Evolutionary conservation across 2,113 vertebrate genomes (phyloP).

Genomic region (Notiomystis cincta): DNA sequence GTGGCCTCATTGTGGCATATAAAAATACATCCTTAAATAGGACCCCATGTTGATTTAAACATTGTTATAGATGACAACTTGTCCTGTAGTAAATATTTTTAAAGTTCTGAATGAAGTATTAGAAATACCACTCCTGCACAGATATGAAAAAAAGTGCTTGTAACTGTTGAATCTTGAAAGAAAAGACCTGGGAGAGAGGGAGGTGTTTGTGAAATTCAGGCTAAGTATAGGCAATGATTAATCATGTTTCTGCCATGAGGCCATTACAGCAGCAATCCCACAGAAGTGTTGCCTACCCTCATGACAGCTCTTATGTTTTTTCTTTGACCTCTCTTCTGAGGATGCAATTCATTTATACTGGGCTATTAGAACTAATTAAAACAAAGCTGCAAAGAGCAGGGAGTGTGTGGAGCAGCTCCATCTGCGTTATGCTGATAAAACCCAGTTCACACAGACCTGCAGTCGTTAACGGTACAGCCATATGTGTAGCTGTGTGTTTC

Average conservation of each 20-base stretch:
- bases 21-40: neutral
- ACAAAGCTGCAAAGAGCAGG: neutral
- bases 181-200: neutral
- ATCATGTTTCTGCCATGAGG: neutral
- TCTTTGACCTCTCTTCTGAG: neutral
- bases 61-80: neutral
- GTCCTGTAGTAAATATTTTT: neutral
- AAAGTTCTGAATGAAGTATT: neutral
- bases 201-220: neutral
- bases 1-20: neutral
- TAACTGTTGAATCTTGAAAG: neutral
- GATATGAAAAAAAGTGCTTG: neutral
- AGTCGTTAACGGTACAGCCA: neutral
- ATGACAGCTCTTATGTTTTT: neutral
- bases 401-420: neutral
- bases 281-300: neutral
- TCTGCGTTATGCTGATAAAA: neutral
- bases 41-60: neutral
- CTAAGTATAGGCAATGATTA: neutral
- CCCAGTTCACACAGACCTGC: accelerated
- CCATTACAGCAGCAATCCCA: neutral
- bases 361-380: neutral
- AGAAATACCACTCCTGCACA: neutral
- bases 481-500: neutral
- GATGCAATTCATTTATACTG: neutral